Evolutionary conservation across 2,888 invertebrate species (phyloP).

Genomic region (Brachyptera risi): DNA sequence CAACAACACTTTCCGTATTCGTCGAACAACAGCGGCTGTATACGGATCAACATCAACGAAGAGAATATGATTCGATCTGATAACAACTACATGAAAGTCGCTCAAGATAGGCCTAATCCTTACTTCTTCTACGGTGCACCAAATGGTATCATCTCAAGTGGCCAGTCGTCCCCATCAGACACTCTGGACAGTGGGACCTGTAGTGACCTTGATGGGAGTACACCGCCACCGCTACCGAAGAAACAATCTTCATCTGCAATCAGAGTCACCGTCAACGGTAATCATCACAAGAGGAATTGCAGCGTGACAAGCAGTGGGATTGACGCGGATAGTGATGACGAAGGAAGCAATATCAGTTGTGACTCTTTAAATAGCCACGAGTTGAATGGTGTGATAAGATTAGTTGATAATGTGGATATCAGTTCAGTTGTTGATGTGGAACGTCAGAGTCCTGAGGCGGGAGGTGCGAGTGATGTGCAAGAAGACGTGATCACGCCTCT

Average conservation of each 20-base stretch:
- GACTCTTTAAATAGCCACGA: constrained; percentile 76
- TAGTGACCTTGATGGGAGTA: constrained; percentile 70
- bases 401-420: neutral
- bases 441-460: neutral
- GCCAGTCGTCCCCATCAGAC: constrained; percentile 78
- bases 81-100: constrained; percentile 19
- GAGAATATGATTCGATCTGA: constrained; percentile 39
- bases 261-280: constrained; percentile 54
- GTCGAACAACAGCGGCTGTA: constrained; percentile 44
- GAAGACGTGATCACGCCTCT: constrained; percentile 24
- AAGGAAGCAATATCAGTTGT: constrained; percentile 72
- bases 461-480: constrained; percentile 8
- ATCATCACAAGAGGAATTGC: constrained; percentile 48
- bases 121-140: constrained; percentile 62
- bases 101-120: constrained; percentile 37
- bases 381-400: constrained; percentile 43
- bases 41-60: constrained; percentile 55
- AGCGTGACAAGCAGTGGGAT: constrained; percentile 60
- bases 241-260: constrained; percentile 49
- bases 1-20: constrained; percentile 15
- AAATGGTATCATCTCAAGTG: constrained; percentile 66
- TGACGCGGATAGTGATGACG: constrained; percentile 65
- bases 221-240: constrained; percentile 64
- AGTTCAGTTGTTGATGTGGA: neutral
- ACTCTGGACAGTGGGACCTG: constrained; percentile 81